Conservation (phyloP, 2,797 vertebrate genomes). For the Trematomus bernacchii region DNA sequence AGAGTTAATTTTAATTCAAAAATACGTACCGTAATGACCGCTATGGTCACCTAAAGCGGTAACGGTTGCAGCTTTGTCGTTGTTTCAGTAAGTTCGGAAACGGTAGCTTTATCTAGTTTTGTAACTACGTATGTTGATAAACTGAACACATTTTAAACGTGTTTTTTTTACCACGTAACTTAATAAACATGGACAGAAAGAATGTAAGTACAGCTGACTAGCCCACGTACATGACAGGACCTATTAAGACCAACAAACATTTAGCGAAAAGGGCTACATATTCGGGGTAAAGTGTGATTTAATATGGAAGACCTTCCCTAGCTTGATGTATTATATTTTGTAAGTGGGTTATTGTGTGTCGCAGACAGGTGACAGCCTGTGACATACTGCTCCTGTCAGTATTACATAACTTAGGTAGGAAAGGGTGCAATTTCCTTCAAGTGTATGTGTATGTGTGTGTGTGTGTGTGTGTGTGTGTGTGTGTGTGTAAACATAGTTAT, state of each 20-base stretch:
- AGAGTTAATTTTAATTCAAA: not conserved
- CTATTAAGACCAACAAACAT: not conserved
- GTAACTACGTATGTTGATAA: not conserved
- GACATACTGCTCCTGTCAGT: constrained; percentile 8
- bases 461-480: constrained; percentile 8
- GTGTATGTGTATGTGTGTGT: not conserved
- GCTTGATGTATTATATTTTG: too few relatives aligned
- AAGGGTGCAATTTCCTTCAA: constrained; percentile 22
- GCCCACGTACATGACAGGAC: not conserved
- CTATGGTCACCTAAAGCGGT: not conserved
- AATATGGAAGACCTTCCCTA: not conserved
- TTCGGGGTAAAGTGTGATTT: not conserved
- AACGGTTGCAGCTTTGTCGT: not conserved
- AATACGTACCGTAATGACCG: accelerated
- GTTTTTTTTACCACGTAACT: not conserved
- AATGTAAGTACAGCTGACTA: not conserved
- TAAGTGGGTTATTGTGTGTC: not conserved
- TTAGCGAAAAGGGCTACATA: not conserved
- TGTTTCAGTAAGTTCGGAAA: constrained; percentile 52
- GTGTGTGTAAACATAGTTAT: constrained; percentile 15
- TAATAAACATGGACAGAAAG: too few relatives aligned
- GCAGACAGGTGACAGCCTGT: constrained; percentile 10
- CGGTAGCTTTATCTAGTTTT: constrained; percentile 14
- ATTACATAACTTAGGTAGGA: constrained; percentile 49
- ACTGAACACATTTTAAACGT: not conserved